Percentiles rank a stretch among this genome's conserved stretches.
These are phyloP conservation scores for Drosophila yakuba DNA, from an alignment of 1,140 invertebrate species.

Conservation along the genomic window DNA sequence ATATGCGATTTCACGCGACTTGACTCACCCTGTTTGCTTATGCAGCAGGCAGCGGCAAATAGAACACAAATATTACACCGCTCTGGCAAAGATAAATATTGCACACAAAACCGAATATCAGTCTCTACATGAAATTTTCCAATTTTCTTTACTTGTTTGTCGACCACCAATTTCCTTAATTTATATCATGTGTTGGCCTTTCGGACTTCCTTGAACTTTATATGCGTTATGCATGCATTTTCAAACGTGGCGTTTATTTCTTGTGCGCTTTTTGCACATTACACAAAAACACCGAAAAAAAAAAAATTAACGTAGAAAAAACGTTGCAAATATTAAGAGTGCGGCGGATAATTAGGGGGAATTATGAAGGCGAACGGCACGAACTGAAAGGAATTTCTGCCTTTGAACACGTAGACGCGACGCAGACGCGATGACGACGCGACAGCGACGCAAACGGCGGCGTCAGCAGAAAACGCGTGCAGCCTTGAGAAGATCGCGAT, in stretches of 20 bases:
- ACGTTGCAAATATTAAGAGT: background rate
- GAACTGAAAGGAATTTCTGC: conserved; percentile 72
- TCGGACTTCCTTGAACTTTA: conserved; percentile 42
- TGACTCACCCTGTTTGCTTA: conserved; percentile 78
- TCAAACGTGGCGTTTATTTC: conserved; percentile 67
- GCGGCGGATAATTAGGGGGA: conserved; percentile 31
- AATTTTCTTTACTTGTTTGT: background rate
- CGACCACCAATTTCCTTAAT: background rate
- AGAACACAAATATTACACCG: conserved; percentile 31
- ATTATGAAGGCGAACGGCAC: conserved; percentile 59
- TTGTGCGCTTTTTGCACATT: conserved; percentile 17
- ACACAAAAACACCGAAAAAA: conserved; percentile 26
- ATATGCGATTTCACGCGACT: conserved; percentile 21
- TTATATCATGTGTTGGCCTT: conserved; percentile 23
- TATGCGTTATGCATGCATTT: conserved; percentile 32
- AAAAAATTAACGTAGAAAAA: background rate
- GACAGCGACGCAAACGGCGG: conserved; percentile 38
- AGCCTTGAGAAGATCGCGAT: conserved; percentile 61
- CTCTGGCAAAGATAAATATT: conserved; percentile 42
- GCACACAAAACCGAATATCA: conserved; percentile 22
- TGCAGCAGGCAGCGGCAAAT: conserved; percentile 72
- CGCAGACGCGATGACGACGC: conserved; percentile 46
- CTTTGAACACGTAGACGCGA: conserved; percentile 73
- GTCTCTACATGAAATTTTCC: conserved; percentile 6
- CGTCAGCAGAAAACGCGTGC: conserved; percentile 38